Evolutionary conservation across 2,113 vertebrate genomes (phyloP).

Genomic region (Mobula birostris): DNA sequence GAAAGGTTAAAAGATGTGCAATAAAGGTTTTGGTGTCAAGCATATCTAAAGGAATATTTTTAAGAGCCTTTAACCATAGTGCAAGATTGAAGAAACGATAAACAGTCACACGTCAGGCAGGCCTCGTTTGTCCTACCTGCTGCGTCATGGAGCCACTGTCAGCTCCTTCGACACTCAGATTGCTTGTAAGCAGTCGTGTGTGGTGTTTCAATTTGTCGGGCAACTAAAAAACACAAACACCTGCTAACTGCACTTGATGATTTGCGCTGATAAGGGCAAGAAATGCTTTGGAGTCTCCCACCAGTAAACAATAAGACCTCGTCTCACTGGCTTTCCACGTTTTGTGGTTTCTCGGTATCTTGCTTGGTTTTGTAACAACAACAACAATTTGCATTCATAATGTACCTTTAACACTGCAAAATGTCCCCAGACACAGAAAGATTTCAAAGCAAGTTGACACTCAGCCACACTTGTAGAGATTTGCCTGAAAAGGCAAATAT

Average conservation of each 20-base stretch:
- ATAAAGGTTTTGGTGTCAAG: constrained; percentile 29
- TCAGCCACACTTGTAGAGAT: too few relatives aligned
- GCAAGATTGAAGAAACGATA: constrained; percentile 27
- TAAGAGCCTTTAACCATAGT: constrained; percentile 33
- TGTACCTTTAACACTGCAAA: too few relatives aligned
- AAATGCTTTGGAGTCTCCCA: constrained; percentile 16
- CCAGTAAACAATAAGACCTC: constrained; percentile 13
- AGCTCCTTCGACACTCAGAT: background rate
- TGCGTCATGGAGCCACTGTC: constrained; percentile 13
- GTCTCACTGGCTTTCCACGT: background rate
- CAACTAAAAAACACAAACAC: constrained; percentile 34
- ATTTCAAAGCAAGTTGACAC: too few relatives aligned
- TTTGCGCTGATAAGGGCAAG: background rate
- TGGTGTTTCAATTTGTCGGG: constrained; percentile 23
- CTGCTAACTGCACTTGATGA: constrained; percentile 11
- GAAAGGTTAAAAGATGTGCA: constrained; percentile 30
- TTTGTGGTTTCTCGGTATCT: background rate
- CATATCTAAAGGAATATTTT: constrained; percentile 34
- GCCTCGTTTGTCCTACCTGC: background rate
- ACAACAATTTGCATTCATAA: too few relatives aligned
- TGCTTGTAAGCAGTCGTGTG: constrained; percentile 13
- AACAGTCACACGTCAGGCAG: constrained; percentile 28
- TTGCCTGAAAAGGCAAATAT: too few relatives aligned
- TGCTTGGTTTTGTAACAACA: too few relatives aligned
- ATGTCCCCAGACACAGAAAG: too few relatives aligned